Evolutionary conservation across 2,797 vertebrate species (phyloP), one percentile per base, ranked within the genome.

Genomic region (Brachymystax lenok): DNA sequence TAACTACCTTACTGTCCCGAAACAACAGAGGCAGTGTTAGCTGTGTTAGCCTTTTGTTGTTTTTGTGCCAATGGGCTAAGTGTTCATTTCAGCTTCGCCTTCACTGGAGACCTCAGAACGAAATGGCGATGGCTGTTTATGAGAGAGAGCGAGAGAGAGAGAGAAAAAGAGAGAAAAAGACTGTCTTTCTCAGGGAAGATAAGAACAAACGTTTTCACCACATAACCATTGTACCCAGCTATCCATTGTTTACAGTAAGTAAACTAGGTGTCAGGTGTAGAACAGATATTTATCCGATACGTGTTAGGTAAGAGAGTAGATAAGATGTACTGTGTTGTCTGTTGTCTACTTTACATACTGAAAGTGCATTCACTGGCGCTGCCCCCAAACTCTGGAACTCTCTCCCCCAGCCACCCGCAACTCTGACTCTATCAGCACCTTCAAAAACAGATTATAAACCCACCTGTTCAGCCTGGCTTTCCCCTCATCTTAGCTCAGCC

Each of bases 11-110:
- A 90, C 90, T 90, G 92, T 91, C 88, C 80, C 78, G 24, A 24
- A 24, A 24, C 24, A 24, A 24, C 24, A 24, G 24, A 24, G 24
- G 24, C 24, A 24, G 89, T 92, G 91, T 92, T 78, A 85, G 87
- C 86, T 88, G 89, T 91, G 92, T 92, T 79, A 84, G 87, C 86
- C 89, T 90, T 67, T 90, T 91, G 90, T 92, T 89, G 84, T 87
- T 81, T 79, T 76, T 82, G 80, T 88, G 92, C 91, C 89, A 89
- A 76, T 89, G 90, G 90, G 84, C 12, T 78, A 87, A 91, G 89
- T 91, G 89, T 92, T 84, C 83, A 91, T 92, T 92, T 90, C 90
- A 90, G 83, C 77, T 82, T 77, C 21, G 51, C 86, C 87, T 90
- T 91, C 84, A 90, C 84, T 80, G 27, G 81, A 89, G 90, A 87